Conservation (phyloP, 2,888 invertebrate genomes). For the Plebejus anna region DNA sequence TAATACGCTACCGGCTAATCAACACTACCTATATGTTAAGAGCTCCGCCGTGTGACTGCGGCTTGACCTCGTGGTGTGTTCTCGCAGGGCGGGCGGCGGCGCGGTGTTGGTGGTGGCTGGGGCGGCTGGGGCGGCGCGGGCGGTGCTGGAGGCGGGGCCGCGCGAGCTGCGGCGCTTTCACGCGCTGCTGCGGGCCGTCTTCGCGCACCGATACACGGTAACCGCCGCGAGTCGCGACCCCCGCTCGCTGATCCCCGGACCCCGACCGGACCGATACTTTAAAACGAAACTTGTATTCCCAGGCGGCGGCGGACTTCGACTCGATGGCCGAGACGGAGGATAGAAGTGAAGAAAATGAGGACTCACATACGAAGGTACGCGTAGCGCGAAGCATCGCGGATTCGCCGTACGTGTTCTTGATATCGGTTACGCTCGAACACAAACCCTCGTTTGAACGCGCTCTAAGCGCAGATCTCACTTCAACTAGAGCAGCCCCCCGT, state of each 20-base stretch:
- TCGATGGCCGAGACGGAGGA: background rate
- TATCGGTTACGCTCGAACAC: too few relatives aligned
- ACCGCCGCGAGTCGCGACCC: background rate
- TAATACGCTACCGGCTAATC: slow-evolving; percentile 32
- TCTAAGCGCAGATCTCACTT: too few relatives aligned
- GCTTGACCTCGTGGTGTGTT: background rate
- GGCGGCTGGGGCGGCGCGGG: background rate
- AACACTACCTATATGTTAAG: background rate
- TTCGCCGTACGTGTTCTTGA: too few relatives aligned
- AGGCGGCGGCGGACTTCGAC: background rate
- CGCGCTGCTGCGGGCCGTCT: background rate
- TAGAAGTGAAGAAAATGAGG: background rate
- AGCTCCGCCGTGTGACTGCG: background rate
- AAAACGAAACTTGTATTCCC: background rate
- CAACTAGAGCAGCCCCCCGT: too few relatives aligned
- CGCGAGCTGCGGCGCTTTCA: slow-evolving; percentile 2
- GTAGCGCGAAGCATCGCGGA: background rate
- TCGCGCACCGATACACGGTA: slow-evolving; percentile 13
- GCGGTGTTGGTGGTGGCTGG: background rate
- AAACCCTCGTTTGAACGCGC: too few relatives aligned
- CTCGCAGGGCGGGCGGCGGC: background rate
- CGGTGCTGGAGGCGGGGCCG: background rate
- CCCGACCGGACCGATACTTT: background rate
- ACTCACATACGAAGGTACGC: background rate
- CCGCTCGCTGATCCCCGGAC: too few relatives aligned